A percentile compares a stretch with the other conserved stretches of the same genome.
These are phyloP conservation scores for Aphidius gifuensis DNA, from an alignment of 1,140 invertebrate genomes.

Conservation along the genomic window DNA sequence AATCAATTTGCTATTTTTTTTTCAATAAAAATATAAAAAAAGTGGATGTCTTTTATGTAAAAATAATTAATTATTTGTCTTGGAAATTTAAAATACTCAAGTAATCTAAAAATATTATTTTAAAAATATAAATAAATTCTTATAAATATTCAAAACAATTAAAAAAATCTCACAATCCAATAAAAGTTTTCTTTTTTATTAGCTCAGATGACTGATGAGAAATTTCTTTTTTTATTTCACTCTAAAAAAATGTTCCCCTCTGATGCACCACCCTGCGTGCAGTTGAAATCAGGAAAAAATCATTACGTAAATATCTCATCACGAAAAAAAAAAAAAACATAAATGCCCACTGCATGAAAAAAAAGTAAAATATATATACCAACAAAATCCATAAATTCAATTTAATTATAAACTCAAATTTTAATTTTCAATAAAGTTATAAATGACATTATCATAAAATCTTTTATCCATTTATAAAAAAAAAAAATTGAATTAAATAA, in stretches of 20 bases:
- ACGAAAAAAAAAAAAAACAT: conserved; percentile 14
- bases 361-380: not conserved
- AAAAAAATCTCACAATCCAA: no score
- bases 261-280: conserved; percentile 46
- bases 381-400: not conserved
- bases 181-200: no score
- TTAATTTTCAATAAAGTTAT: not conserved
- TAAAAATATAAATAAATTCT: no score
- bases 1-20: no score
- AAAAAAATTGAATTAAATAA: not conserved
- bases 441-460: conserved; percentile 13
- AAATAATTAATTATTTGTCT: no score
- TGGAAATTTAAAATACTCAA: no score
- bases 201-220: no score
- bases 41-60: no score
- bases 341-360: not conserved
- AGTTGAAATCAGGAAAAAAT: conserved; percentile 26
- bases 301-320: conserved; percentile 13
- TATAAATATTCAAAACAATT: no score
- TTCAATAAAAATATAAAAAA: no score
- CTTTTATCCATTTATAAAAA: conserved; percentile 1
- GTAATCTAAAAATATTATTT: no score
- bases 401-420: not conserved
- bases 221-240: no score
- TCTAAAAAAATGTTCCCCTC: conserved; percentile 40